Evolutionary conservation across 2,797 vertebrate species (phyloP).

Genomic region (Acridotheres tristis): DNA sequence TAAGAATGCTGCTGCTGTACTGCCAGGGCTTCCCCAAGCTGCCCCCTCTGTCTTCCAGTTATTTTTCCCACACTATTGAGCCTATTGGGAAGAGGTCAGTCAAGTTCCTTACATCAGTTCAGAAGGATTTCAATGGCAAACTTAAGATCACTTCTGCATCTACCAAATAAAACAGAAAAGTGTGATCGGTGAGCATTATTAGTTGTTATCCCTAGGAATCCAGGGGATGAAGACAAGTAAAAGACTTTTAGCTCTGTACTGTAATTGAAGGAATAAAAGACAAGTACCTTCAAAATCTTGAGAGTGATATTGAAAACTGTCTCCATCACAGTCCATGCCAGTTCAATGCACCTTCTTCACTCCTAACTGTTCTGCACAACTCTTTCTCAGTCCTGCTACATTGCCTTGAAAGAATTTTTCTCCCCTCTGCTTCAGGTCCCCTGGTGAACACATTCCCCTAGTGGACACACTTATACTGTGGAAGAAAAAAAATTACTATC

Average conservation of each 20-base stretch:
- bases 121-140: background rate
- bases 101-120: background rate
- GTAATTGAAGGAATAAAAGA: background rate
- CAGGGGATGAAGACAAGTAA: background rate
- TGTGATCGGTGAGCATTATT: background rate
- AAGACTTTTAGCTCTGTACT: background rate
- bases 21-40: background rate
- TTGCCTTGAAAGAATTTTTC: background rate
- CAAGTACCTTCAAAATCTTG: background rate
- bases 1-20: background rate
- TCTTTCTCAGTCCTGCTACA: background rate
- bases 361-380: background rate
- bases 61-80: background rate
- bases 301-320: background rate
- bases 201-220: background rate
- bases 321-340: background rate
- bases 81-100: background rate
- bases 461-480: background rate
- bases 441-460: background rate
- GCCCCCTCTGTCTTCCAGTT: background rate
- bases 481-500: background rate
- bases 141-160: background rate
- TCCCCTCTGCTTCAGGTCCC: background rate
- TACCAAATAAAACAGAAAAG: background rate
- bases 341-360: background rate